phyloP scores from a whole-genome alignment of 2,888 invertebrate species.

The Cacoxenus indagator region DNA sequence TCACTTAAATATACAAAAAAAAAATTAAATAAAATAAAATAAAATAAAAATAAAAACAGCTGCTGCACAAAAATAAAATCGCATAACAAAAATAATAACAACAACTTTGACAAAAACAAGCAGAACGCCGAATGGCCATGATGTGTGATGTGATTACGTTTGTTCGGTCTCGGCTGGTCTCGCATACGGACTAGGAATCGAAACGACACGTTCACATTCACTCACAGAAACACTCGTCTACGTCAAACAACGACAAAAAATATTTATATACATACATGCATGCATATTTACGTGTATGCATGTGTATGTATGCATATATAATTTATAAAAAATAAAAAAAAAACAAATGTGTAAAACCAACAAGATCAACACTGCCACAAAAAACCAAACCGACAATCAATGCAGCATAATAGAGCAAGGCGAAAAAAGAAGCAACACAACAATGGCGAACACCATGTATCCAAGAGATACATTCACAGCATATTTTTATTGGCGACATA shows the following conservation, averaged over 20 bases:
- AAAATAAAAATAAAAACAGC: slow-evolving; percentile 29
- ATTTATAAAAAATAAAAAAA: background rate
- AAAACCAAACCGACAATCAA: slow-evolving; percentile 28
- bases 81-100: background rate
- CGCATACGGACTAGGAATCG: no score
- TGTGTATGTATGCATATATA: background rate
- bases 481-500: slow-evolving; percentile 65
- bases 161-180: background rate
- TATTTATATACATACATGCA: no score
- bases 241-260: slow-evolving; percentile 10
- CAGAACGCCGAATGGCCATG: slow-evolving; percentile 24
- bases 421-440: background rate
- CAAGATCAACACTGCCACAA: slow-evolving; percentile 15
- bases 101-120: background rate
- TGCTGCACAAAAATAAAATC: slow-evolving; percentile 31
- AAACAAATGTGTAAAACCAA: slow-evolving; percentile 12
- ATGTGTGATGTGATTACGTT: background rate
- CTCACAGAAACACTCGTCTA: background rate
- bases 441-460: background rate
- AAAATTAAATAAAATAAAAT: background rate
- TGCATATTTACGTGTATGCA: slow-evolving; percentile 7
- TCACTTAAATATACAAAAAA: background rate
- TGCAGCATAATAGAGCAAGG: background rate
- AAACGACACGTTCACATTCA: background rate
- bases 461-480: slow-evolving; percentile 45